Base-by-base conservation (phyloP, 2,113 vertebrate genomes). In the Lophochroa leadbeateri region DNA sequence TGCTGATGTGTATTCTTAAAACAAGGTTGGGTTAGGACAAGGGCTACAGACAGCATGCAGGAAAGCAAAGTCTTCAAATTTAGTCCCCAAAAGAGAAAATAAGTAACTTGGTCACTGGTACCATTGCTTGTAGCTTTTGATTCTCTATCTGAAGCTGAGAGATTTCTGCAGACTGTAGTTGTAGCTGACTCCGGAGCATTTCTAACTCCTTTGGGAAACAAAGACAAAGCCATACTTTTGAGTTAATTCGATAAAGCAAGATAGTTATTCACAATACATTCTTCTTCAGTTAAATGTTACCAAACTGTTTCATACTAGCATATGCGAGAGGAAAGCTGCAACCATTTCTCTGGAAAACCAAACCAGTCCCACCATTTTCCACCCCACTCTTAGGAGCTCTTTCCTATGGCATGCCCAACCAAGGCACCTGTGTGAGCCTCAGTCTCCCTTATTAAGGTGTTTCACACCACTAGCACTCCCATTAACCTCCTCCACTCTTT, bases 161-260 rank as follows among this genome's bases (percentile, higher is more conserved):
- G 71, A 99, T 99, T 93, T 99, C 99, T 44, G 91, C 43, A 33
- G 97, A 97, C 95, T 99, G 98, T 16, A 98, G 96, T 35, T 98
- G 97, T 80, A 99, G 92, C 93, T 98, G 98, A 91, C 92, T 97
- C 96, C 97, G 98, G 91, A 99, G 97, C 49, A 91, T 63, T 91
- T 99, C 98, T 46, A 99, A 74, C 70, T 99, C 99, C 99, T 99
- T 94, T 33, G 43, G 86, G 76, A 85, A 88, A 88, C 91, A 88
- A 93, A 92, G 15, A 31, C 17, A 74, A 52, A 50, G 65, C 14
- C 20, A 68, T 19, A 19, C 6, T 24, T 65, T 3, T 5, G 43
- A 19, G 31, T 49, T 83, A 3, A 21, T 75, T 31, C 13, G 18
- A 49, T 37, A 29, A 39, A 70, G 21, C 21, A 43, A 68, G 15